Evolutionary conservation across 2,888 invertebrate species (phyloP), one percentile per base, ranked within the genome.

Genomic region (Leptopterna dolabrata): DNA sequence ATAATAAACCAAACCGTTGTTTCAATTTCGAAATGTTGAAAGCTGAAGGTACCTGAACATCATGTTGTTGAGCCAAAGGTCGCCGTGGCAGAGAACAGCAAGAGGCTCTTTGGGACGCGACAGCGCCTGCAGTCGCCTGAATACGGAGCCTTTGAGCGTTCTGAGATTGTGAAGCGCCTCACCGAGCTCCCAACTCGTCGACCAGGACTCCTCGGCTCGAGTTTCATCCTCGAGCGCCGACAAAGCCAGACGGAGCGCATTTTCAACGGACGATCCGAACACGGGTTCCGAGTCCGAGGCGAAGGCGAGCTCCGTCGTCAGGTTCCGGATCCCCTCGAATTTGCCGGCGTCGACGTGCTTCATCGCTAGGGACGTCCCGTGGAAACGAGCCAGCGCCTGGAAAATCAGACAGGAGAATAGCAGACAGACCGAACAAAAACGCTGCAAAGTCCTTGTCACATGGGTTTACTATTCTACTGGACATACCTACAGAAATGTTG

Each of bases 1-100:
- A n/a, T n/a, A n/a, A n/a, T n/a, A n/a, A n/a, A n/a, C n/a, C n/a
- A n/a, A n/a, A n/a, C n/a, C n/a, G n/a, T n/a, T n/a, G n/a, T n/a
- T n/a, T n/a, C n/a, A n/a, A n/a, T n/a, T n/a, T n/a, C n/a, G n/a
- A n/a, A n/a, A n/a, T n/a, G n/a, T n/a, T 36, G 2, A 7, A 36
- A 36, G 4, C 2, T 36, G 36, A 4, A 36, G 9, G 3, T 36
- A 90, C 85, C 87, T 83, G 85, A 90, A 90, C 43, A 90, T 80
- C 87, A 90, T 89, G 73, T 90, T 90, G 87, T 90, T 90, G 19
- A 89, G 87, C 89, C 90, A 90, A 88, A 90, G 90, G 76, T 90
- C 90, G 3, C 90, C 90, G 63, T 90, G 90, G 45, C 90, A 90
- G 19, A 90, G 87, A 7, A 90, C 89, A 16, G 89, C 82, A 0